Evolutionary conservation across 1,140 invertebrate genomes (phyloP).

Genomic region (Drosophila subobscura): DNA sequence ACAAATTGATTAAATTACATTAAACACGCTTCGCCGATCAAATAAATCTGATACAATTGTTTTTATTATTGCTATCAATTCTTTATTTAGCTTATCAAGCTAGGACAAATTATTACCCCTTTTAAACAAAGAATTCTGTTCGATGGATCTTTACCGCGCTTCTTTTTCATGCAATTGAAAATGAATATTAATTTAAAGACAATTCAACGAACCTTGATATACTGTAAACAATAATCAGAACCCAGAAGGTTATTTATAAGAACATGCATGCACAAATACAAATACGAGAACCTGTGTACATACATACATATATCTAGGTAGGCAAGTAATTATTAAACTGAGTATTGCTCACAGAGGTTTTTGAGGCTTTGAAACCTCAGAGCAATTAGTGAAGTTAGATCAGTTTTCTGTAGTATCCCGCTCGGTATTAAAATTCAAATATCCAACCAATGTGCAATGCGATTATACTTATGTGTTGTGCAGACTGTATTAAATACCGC

Average conservation of each 20-base stretch:
- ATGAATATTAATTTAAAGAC: slow-evolving; percentile 1
- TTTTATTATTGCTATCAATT: slow-evolving; percentile 1
- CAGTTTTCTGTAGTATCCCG: neutral
- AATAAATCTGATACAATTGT: neutral
- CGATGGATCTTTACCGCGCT: neutral
- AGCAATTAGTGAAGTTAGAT: slow-evolving; percentile 21
- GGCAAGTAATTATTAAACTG: slow-evolving; percentile 27
- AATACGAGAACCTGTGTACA: neutral
- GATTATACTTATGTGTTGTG: slow-evolving; percentile 28
- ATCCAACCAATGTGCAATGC: slow-evolving; percentile 6
- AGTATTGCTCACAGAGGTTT: slow-evolving; percentile 7
- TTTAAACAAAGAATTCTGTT: slow-evolving; percentile 19
- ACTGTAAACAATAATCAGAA: slow-evolving; percentile 8
- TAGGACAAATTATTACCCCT: slow-evolving; percentile 8
- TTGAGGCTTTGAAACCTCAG: slow-evolving; percentile 1
- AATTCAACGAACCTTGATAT: slow-evolving; percentile 1
- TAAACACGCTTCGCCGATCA: no score
- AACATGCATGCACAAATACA: slow-evolving; percentile 4
- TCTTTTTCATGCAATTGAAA: slow-evolving; percentile 12
- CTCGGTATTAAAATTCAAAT: no score
- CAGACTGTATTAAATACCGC: slow-evolving; percentile 34
- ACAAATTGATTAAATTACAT: neutral
- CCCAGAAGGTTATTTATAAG: neutral
- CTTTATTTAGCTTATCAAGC: slow-evolving; percentile 7
- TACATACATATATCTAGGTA: slow-evolving; percentile 1